These are phyloP conservation scores for Oncorhynchus clarkii DNA, from an alignment of 2,113 vertebrate species.

Conservation along the genomic window DNA sequence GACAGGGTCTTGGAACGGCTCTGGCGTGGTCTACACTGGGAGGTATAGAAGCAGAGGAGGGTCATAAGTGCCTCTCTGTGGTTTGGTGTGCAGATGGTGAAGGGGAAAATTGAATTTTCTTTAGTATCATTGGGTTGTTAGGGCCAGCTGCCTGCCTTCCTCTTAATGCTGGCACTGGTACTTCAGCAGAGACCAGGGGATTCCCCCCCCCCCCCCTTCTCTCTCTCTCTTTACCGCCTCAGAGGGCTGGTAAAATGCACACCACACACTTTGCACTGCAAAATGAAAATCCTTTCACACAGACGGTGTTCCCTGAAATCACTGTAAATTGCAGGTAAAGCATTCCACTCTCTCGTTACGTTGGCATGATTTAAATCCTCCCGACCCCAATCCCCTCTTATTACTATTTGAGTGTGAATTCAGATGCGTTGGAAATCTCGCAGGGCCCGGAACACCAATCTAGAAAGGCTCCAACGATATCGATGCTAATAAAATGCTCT, in stretches of 20 bases:
- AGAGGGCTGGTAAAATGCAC: conserved; percentile 7
- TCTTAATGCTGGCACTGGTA: conserved; percentile 29
- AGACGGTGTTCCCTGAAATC: not conserved
- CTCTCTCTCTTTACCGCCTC: not conserved
- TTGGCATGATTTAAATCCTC: not conserved
- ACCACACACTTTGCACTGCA: conserved; percentile 7
- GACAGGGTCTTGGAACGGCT: conserved; percentile 14
- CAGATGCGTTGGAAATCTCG: conserved; percentile 9
- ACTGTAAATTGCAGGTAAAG: not conserved
- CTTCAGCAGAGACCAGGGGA: conserved; percentile 23
- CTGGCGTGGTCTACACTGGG: conserved; percentile 6
- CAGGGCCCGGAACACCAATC: not conserved
- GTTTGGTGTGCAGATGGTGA: conserved; percentile 69
- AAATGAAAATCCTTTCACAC: conserved; percentile 13
- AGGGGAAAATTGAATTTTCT: conserved; percentile 63
- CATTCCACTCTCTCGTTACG: not conserved
- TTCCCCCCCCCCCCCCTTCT: not conserved
- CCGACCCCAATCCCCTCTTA: not conserved
- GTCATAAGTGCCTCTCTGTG: conserved; percentile 56
- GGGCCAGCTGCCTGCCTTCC: conserved; percentile 59
- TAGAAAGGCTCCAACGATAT: conserved; percentile 52
- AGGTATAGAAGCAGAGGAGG: conserved; percentile 4
- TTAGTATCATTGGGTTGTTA: conserved; percentile 55
- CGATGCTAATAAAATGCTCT: conserved; percentile 51
- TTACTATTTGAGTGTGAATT: not conserved